Percentiles rank a stretch among this genome's conserved stretches.
Evolutionary conservation across 1,140 invertebrate species (phyloP).

Genomic region (Brachionus asplanchnoidis): DNA sequence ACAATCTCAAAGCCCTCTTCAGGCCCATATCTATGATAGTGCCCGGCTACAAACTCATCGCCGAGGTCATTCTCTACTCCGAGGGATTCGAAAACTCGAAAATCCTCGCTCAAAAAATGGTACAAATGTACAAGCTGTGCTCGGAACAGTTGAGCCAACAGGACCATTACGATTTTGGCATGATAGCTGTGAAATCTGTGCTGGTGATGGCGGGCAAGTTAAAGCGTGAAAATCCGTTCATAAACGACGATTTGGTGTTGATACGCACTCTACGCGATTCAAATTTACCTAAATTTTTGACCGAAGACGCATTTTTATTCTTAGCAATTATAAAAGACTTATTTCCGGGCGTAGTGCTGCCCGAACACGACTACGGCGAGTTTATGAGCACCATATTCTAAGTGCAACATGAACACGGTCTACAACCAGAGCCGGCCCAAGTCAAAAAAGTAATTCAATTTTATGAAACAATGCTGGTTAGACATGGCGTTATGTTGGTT

Average conservation of each 20-base stretch:
- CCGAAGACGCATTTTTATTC: constrained; percentile 52
- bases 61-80: constrained; percentile 83
- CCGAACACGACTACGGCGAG: constrained; percentile 56
- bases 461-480: constrained; percentile 57
- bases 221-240: constrained; percentile 58
- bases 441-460: constrained; percentile 58
- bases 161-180: constrained; percentile 87
- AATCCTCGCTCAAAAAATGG: constrained; percentile 77
- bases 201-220: constrained; percentile 58
- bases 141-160: constrained; percentile 85
- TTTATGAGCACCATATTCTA: constrained; percentile 53
- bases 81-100: constrained; percentile 84
- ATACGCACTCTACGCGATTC: constrained; percentile 56
- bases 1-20: constrained; percentile 67
- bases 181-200: constrained; percentile 67
- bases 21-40: constrained; percentile 85
- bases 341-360: constrained; percentile 57
- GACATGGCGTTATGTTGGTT: constrained; percentile 59
- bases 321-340: constrained; percentile 58
- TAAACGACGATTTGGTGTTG: constrained; percentile 56
- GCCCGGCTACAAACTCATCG: constrained; percentile 79
- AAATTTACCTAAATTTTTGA: constrained; percentile 58
- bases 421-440: constrained; percentile 51
- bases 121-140: constrained; percentile 82
- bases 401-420: constrained; percentile 45